Percentiles rank a stretch among this genome's conserved stretches.
Evolutionary conservation across 2,797 vertebrate genomes (phyloP).

Genomic region (Hybognathus amarus): DNA sequence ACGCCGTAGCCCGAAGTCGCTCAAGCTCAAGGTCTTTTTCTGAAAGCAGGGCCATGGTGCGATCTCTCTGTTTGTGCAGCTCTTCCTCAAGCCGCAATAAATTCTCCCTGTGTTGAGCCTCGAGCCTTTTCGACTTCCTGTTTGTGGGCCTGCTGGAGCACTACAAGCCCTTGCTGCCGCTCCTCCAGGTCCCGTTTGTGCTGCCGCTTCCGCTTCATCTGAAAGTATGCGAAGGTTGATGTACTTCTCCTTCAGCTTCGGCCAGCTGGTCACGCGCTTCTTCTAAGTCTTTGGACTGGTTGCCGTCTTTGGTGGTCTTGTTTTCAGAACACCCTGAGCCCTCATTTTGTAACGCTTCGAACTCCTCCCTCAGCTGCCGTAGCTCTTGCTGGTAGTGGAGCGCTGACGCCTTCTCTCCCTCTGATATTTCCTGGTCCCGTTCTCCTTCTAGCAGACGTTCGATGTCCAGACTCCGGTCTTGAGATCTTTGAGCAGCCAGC

Average conservation of each 20-base stretch:
- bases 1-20: constrained; percentile 72
- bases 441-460: constrained; percentile 73
- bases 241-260: constrained; percentile 91
- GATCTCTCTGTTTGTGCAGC: constrained; percentile 89
- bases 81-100: constrained; percentile 86
- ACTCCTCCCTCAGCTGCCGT: constrained; percentile 90
- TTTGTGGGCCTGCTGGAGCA: constrained; percentile 79
- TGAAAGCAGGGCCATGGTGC: constrained; percentile 86
- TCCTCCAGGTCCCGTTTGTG: constrained; percentile 77
- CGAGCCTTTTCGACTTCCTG: constrained; percentile 85
- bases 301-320: constrained; percentile 86
- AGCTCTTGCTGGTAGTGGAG: constrained; percentile 88
- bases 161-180: constrained; percentile 69
- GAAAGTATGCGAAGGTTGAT: constrained; percentile 83
- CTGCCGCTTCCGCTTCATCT: constrained; percentile 74
- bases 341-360: constrained; percentile 92
- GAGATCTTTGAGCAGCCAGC: constrained; percentile 76
- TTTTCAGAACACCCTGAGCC: constrained; percentile 91
- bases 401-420: constrained; percentile 74
- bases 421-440: constrained; percentile 69
- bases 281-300: constrained; percentile 85
- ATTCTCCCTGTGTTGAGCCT: constrained; percentile 80
- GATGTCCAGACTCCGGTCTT: constrained; percentile 71
- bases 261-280: constrained; percentile 86
- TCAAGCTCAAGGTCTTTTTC: constrained; percentile 94